phyloP scores from a whole-genome alignment of 2,888 invertebrate genomes.

The Pyralis farinalis region DNA sequence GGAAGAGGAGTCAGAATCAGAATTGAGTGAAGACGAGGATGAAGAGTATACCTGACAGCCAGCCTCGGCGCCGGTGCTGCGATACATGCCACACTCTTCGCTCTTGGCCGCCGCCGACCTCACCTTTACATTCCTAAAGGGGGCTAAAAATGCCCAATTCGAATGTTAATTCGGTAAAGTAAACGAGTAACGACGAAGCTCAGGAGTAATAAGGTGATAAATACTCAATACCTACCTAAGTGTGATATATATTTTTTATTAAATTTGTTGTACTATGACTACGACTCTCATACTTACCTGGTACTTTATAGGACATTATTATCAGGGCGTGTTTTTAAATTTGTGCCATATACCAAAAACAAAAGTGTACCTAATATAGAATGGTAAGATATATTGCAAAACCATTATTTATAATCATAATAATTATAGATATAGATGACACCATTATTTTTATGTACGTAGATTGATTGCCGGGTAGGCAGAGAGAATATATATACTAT shows the following conservation, averaged over 20 bases:
- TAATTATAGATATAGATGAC: too few relatives aligned
- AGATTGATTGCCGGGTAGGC: too few relatives aligned
- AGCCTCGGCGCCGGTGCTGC: constrained; percentile 36
- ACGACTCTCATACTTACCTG: background rate
- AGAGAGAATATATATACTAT: too few relatives aligned
- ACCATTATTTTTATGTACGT: too few relatives aligned
- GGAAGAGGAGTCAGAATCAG: constrained; percentile 53
- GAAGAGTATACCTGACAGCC: constrained; percentile 67
- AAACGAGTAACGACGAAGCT: background rate
- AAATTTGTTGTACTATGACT: constrained; percentile 9
- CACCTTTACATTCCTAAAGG: constrained; percentile 54
- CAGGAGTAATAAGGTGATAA: constrained; percentile 19
- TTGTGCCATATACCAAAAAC: constrained; percentile 49
- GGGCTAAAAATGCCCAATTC: constrained; percentile 33
- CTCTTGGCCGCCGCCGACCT: constrained; percentile 33
- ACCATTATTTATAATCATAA: background rate
- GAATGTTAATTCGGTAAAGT: constrained; percentile 31
- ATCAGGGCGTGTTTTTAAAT: constrained; percentile 1
- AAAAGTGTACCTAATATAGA: constrained; percentile 24
- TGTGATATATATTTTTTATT: constrained; percentile 49
- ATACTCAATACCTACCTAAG: constrained; percentile 44
- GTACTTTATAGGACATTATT: background rate
- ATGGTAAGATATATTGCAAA: background rate
- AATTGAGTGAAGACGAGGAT: constrained; percentile 58
- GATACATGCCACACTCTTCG: constrained; percentile 53